Percentiles rank a stretch among this genome's conserved stretches.
phyloP scores from a whole-genome alignment of 2,888 invertebrate species.

The Chymomyza caudatula region DNA sequence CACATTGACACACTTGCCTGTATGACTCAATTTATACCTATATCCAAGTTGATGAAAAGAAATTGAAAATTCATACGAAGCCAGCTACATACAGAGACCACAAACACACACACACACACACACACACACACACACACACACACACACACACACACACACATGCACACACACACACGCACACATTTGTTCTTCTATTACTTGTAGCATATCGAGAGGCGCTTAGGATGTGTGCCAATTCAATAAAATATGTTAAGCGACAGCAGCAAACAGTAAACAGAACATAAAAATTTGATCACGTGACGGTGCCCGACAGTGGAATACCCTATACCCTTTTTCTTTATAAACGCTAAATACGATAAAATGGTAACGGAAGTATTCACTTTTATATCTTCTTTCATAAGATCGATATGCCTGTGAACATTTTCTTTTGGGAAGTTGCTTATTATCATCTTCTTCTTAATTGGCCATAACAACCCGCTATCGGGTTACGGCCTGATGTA shows the following conservation, averaged over 20 bases:
- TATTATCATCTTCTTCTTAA: too few species aligned
- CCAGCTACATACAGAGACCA: conserved; percentile 16
- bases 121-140: neutral
- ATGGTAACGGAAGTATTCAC: too few species aligned
- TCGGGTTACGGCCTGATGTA: too few species aligned
- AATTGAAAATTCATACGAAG: conserved; percentile 66
- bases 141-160: conserved; percentile 2
- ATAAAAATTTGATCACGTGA: too few species aligned
- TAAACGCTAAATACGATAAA: too few species aligned
- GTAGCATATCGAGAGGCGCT: conserved; percentile 19
- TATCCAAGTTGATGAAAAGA: conserved; percentile 47
- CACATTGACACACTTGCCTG: conserved; percentile 7
- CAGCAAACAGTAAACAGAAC: conserved; percentile 12
- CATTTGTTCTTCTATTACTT: neutral
- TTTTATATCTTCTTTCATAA: too few species aligned
- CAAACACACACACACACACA: neutral
- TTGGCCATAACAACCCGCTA: too few species aligned
- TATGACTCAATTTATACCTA: conserved; percentile 56
- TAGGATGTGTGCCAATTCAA: conserved; percentile 54
- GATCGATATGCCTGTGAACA: too few species aligned
- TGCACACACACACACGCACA: neutral
- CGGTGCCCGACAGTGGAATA: too few species aligned
- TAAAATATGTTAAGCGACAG: conserved; percentile 51
- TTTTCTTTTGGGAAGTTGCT: too few species aligned
- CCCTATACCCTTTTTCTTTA: too few species aligned